These are phyloP conservation scores for Rhagoletis zephyria DNA, from an alignment of 1,140 invertebrate genomes.

Conservation along the genomic window DNA sequence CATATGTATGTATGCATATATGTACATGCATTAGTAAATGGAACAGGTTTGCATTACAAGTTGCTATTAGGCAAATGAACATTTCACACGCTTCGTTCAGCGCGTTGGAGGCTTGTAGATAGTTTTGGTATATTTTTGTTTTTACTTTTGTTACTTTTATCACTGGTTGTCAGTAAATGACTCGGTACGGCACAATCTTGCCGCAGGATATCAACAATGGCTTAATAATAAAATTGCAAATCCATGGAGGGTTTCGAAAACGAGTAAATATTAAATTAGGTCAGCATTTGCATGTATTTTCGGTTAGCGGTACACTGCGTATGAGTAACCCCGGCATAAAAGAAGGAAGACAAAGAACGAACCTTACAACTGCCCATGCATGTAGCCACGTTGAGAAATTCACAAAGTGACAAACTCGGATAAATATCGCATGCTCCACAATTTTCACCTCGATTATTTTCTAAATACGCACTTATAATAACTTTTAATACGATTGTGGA, in stretches of 20 bases:
- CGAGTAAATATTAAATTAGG: not conserved
- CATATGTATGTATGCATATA: slow-evolving; percentile 6
- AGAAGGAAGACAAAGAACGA: too few relatives aligned
- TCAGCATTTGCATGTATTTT: too few relatives aligned
- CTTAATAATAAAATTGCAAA: not conserved
- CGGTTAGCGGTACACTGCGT: too few relatives aligned
- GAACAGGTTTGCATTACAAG: slow-evolving; percentile 44
- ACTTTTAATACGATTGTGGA: too few relatives aligned
- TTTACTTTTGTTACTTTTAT: slow-evolving; percentile 8
- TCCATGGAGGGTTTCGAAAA: not conserved
- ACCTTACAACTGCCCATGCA: too few relatives aligned
- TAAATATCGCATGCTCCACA: too few relatives aligned
- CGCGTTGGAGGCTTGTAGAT: not conserved
- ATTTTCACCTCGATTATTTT: too few relatives aligned
- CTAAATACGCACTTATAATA: too few relatives aligned
- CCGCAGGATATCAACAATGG: not conserved
- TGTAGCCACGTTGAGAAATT: too few relatives aligned
- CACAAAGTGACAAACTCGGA: too few relatives aligned
- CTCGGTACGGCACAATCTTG: not conserved
- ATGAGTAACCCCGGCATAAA: too few relatives aligned
- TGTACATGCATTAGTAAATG: not conserved
- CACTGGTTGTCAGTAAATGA: not conserved
- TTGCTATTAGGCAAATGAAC: slow-evolving; percentile 40
- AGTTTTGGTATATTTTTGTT: too few relatives aligned
- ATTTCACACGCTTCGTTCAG: slow-evolving; percentile 20